phyloP scores from a whole-genome alignment of 2,797 vertebrate species.

The Artibeus lituratus region DNA sequence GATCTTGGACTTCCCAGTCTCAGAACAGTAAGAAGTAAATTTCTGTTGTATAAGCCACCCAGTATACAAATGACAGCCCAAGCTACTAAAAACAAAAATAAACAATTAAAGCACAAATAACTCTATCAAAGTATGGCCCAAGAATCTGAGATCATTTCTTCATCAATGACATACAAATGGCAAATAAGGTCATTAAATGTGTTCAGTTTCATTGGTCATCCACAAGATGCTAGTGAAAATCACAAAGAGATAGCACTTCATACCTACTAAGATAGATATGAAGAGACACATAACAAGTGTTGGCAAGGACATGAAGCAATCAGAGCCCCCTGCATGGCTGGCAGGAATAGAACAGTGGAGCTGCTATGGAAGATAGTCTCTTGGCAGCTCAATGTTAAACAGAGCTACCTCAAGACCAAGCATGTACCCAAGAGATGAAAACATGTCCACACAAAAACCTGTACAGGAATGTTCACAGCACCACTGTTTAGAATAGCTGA shows the following conservation, averaged over 20 bases:
- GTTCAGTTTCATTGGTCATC: neutral
- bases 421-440: neutral
- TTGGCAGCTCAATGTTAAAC: neutral
- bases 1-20: neutral
- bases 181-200: neutral
- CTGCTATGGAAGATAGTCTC: rapidly evolving
- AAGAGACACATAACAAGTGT: neutral
- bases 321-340: too few relatives aligned
- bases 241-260: neutral
- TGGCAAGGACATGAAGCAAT: neutral
- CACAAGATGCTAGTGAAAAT: neutral
- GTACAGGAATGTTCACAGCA: neutral
- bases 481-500: neutral
- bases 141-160: neutral
- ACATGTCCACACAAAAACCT: neutral
- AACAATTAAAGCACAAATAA: neutral
- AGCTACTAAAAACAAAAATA: neutral
- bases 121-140: neutral
- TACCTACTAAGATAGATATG: neutral
- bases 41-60: too few relatives aligned
- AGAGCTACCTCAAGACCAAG: neutral
- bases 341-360: neutral
- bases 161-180: neutral
- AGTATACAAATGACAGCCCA: neutral
- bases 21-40: neutral